These are phyloP conservation scores for Ia io DNA, from an alignment of 2,113 vertebrate species.

Conservation along the genomic window DNA sequence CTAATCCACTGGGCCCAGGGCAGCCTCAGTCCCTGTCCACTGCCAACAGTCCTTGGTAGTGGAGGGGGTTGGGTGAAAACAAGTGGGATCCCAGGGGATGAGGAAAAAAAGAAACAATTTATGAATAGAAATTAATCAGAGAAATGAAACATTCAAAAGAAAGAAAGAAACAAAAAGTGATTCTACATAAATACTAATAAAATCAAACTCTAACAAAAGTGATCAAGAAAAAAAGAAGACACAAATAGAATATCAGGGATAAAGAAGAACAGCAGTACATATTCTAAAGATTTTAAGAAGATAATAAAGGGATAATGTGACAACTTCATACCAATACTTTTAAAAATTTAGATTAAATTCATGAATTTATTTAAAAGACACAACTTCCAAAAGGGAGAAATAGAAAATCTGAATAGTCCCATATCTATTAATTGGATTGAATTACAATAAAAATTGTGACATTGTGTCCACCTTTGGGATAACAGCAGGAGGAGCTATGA, in stretches of 20 bases:
- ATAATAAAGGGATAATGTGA: not conserved
- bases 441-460: not conserved
- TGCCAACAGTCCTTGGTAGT: not conserved
- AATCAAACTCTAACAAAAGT: not conserved
- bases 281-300: not conserved
- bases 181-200: not conserved
- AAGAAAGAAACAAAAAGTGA: not conserved
- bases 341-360: not conserved
- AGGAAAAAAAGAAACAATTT: not conserved
- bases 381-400: not conserved
- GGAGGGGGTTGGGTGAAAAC: not conserved
- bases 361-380: not conserved
- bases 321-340: not conserved
- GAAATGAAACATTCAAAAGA: not conserved
- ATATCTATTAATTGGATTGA: not conserved
- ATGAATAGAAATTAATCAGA: not conserved
- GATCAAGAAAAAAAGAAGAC: not conserved
- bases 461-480: not conserved
- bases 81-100: not conserved
- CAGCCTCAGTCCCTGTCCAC: not conserved
- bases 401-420: not conserved
- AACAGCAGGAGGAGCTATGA: not conserved
- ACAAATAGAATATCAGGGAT: not conserved
- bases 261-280: not conserved
- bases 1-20: not conserved